Conservation (phyloP, 1,140 invertebrate species). For the Cataglyphis hispanica region DNA sequence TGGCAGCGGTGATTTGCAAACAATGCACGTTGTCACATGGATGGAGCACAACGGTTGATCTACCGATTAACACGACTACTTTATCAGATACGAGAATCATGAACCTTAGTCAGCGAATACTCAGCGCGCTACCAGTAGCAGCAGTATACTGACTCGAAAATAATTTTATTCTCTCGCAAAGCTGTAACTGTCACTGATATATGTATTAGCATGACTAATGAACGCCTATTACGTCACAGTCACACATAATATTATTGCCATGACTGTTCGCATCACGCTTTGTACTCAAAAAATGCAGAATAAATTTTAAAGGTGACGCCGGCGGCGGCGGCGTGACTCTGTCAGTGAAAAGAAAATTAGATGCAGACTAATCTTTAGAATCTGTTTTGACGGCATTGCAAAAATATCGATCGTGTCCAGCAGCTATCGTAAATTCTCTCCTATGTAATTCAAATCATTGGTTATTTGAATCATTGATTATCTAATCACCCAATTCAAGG, state of each 20-base stretch:
- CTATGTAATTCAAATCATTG: not conserved
- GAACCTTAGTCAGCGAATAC: not conserved
- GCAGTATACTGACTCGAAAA: constrained; percentile 66
- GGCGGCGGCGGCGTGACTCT: not conserved
- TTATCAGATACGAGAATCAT: not conserved
- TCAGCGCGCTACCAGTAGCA: constrained; percentile 51
- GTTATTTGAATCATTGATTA: too few species aligned
- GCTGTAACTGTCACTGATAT: not conserved
- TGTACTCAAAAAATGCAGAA: not conserved
- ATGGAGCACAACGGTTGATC: not conserved
- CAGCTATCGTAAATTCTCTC: not conserved
- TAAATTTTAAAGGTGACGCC: not conserved
- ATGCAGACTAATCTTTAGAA: not conserved
- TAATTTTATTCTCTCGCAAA: constrained; percentile 3
- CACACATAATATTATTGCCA: not conserved
- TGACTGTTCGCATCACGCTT: not conserved
- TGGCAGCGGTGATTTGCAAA: not conserved
- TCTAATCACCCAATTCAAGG: too few species aligned
- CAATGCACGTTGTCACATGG: constrained; percentile 5
- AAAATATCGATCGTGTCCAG: not conserved
- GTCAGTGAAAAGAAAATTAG: not conserved
- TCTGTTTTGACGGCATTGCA: not conserved
- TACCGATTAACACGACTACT: not conserved
- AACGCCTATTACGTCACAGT: not conserved
- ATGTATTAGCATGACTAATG: not conserved